These are phyloP conservation scores for Zaprionus taronus DNA, from an alignment of 1,140 invertebrate species.

Conservation along the genomic window DNA sequence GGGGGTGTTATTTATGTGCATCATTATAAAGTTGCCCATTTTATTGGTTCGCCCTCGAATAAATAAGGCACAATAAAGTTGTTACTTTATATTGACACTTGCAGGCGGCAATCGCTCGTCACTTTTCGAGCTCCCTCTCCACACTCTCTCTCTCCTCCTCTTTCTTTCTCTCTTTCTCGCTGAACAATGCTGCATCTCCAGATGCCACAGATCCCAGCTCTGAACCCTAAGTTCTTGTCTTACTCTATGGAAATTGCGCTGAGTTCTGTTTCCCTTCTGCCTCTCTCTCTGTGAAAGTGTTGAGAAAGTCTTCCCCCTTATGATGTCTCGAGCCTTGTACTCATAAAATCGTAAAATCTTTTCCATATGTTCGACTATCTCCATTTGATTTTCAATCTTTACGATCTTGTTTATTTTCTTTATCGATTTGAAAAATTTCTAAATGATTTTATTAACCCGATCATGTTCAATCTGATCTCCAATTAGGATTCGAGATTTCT, in stretches of 20 bases:
- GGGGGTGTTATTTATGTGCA: constrained; percentile 71
- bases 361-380: constrained; percentile 65
- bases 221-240: not conserved
- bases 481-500: constrained; percentile 22
- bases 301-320: constrained; percentile 67
- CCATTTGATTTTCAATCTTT: constrained; percentile 51
- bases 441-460: constrained; percentile 58
- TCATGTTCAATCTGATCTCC: constrained; percentile 39
- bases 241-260: not conserved
- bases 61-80: constrained; percentile 82
- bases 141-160: constrained; percentile 15
- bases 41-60: constrained; percentile 82
- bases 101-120: constrained; percentile 82
- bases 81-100: constrained; percentile 83
- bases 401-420: constrained; percentile 67
- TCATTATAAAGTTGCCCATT: constrained; percentile 81
- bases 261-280: constrained; percentile 6
- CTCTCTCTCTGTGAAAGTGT: constrained; percentile 70
- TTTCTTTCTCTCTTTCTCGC: constrained; percentile 10
- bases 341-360: constrained; percentile 68
- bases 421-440: constrained; percentile 37
- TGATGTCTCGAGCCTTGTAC: constrained; percentile 40
- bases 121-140: constrained; percentile 44
- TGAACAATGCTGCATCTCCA: constrained; percentile 1
- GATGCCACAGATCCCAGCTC: not conserved